phyloP scores from a whole-genome alignment of 2,797 vertebrate species.

The Garrulus glandarius region DNA sequence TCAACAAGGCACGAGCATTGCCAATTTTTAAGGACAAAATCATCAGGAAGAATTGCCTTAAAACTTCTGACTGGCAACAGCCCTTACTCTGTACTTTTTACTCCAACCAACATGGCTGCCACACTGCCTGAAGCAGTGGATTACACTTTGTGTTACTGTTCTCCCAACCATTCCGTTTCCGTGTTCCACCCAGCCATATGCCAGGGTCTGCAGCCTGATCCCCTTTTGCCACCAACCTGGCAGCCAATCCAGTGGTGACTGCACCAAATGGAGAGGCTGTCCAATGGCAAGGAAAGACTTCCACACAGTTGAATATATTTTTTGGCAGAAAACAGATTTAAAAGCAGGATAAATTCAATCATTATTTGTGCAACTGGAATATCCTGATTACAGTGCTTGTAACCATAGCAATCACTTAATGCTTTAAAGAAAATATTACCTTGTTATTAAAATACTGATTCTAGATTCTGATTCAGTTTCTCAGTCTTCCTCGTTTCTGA shows the following conservation, averaged over 20 bases:
- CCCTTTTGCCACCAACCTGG: rapidly evolving
- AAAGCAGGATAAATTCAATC: conserved; percentile 16
- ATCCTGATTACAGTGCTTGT: conserved; percentile 29
- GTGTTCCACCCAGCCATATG: rapidly evolving
- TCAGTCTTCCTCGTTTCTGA: background rate
- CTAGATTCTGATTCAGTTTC: background rate
- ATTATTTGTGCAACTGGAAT: conserved; percentile 75
- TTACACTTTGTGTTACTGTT: background rate
- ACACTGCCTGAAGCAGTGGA: background rate
- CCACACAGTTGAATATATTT: background rate
- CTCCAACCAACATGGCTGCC: background rate
- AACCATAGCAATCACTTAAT: conserved; percentile 17
- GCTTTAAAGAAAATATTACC: background rate
- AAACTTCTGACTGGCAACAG: background rate
- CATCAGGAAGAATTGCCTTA: background rate
- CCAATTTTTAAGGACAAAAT: background rate
- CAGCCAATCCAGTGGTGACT: background rate
- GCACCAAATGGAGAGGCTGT: background rate
- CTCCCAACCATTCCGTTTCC: background rate
- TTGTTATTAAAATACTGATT: background rate
- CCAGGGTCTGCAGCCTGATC: background rate
- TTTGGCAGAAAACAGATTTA: background rate
- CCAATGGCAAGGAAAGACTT: background rate
- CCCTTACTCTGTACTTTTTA: background rate
- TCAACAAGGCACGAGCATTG: background rate